Evolutionary conservation across 2,888 invertebrate genomes (phyloP).

Genomic region (Callinectes sapidus): DNA sequence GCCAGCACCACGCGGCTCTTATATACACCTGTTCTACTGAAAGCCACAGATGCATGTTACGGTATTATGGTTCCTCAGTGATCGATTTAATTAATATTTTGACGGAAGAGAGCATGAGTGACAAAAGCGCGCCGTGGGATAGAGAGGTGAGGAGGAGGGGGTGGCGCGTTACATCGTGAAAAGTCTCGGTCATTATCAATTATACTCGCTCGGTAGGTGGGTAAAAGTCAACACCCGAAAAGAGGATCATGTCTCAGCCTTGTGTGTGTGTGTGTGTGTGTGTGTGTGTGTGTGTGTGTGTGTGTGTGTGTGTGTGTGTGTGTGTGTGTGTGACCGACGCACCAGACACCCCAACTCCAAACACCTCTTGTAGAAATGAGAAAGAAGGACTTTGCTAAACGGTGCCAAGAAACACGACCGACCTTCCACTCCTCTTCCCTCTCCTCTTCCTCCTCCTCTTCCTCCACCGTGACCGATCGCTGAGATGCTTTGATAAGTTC

Average conservation of each 20-base stretch:
- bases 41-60: neutral
- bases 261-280: neutral
- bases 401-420: constrained; percentile 24
- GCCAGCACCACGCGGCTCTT: neutral
- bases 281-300: neutral
- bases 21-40: constrained; percentile 20
- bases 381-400: constrained; percentile 20
- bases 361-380: neutral
- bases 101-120: neutral
- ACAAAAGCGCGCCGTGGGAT: neutral
- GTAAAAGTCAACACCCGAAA: constrained; percentile 29
- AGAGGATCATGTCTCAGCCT: constrained; percentile 20
- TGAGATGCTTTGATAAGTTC: constrained; percentile 32
- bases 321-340: neutral
- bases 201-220: constrained; percentile 15
- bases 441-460: neutral
- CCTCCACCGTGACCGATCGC: neutral
- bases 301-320: neutral
- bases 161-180: constrained; percentile 25
- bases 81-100: neutral
- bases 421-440: neutral
- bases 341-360: neutral
- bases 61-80: neutral
- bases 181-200: constrained; percentile 26
- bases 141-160: constrained; percentile 6